These are phyloP conservation scores for Atrina japonica DNA, from an alignment of 2,888 invertebrate genomes.

Conservation along the genomic window DNA sequence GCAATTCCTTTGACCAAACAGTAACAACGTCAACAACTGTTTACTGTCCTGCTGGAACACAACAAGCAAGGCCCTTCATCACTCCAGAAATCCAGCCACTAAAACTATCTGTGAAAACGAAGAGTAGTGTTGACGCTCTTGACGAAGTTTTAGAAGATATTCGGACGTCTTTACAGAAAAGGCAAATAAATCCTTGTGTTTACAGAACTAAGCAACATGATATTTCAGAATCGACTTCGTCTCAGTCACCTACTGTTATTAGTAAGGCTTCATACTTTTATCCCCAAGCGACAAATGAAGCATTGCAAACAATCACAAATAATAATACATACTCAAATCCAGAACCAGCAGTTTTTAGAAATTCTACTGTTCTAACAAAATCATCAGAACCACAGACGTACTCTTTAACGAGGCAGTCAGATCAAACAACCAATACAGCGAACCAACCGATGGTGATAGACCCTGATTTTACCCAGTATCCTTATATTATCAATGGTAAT, in stretches of 20 bases:
- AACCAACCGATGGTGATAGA: conserved; percentile 39
- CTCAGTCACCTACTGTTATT: conserved; percentile 41
- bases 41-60: conserved; percentile 37
- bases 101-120: conserved; percentile 56
- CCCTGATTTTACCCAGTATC: conserved; percentile 61
- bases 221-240: conserved; percentile 51
- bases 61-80: conserved; percentile 54
- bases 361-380: background rate
- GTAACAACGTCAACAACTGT: background rate
- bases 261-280: conserved; percentile 19
- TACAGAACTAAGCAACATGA: conserved; percentile 55
- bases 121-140: conserved; percentile 67
- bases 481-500: conserved; percentile 68
- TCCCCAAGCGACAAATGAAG: background rate
- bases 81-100: conserved; percentile 70
- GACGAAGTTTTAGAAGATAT: conserved; percentile 75
- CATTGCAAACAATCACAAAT: background rate
- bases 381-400: background rate
- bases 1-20: conserved; percentile 26
- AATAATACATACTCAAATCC: background rate
- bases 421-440: conserved; percentile 6
- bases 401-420: background rate
- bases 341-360: background rate
- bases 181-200: conserved; percentile 53
- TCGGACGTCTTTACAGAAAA: conserved; percentile 66